A percentile compares a stretch with the other conserved stretches of the same genome.
These are phyloP conservation scores for Chamaea fasciata DNA, from an alignment of 2,113 vertebrate species.

Conservation along the genomic window DNA sequence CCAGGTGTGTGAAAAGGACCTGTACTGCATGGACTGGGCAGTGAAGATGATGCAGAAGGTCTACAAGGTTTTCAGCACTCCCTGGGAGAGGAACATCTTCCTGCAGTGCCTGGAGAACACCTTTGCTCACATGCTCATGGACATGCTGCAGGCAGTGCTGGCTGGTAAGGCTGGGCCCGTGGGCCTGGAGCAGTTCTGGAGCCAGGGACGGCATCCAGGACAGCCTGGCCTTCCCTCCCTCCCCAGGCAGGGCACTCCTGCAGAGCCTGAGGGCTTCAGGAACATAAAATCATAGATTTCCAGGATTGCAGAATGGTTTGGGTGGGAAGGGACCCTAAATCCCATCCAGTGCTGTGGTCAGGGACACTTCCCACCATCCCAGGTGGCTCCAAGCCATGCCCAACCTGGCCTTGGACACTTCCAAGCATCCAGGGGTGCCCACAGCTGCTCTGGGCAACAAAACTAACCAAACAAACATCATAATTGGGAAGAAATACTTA, in stretches of 20 bases:
- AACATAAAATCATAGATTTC: fast-evolving
- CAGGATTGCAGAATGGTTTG: background rate
- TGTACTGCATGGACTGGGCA: conserved; percentile 86
- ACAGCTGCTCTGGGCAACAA: background rate
- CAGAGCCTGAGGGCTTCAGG: background rate
- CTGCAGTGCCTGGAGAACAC: conserved; percentile 80
- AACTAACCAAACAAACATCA: background rate
- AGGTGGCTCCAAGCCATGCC: fast-evolving
- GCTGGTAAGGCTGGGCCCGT: conserved; percentile 67
- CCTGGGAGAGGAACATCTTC: conserved; percentile 74
- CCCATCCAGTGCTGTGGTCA: background rate
- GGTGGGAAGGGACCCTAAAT: background rate
- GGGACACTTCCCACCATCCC: background rate
- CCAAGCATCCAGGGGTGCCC: background rate
- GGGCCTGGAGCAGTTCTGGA: background rate
- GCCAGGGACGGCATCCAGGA: fast-evolving
- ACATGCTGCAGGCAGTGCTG: conserved; percentile 73
- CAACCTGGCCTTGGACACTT: fast-evolving
- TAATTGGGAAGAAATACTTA: fast-evolving
- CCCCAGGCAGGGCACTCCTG: background rate
- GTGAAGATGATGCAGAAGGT: conserved; percentile 85
- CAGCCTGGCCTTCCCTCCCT: background rate
- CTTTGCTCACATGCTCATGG: conserved; percentile 78
- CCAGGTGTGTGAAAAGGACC: conserved; percentile 90
- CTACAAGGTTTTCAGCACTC: conserved; percentile 72